Evolutionary conservation across 2,888 invertebrate genomes (phyloP).

Genomic region (Torymus aiolomorphi): DNA sequence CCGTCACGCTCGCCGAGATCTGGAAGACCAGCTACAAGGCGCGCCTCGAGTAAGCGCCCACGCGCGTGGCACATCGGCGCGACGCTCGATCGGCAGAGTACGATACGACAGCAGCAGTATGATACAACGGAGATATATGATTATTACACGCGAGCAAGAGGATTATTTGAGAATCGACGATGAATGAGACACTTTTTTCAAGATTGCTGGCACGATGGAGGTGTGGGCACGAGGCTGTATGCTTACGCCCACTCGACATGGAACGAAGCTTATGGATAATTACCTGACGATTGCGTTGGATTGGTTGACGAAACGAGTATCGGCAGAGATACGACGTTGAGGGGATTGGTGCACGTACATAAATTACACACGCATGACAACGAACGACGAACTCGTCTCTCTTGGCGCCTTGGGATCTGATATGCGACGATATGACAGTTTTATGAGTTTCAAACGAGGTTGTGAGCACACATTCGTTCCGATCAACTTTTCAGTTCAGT

Average conservation of each 20-base stretch:
- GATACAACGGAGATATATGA: not conserved
- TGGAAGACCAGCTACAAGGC: slow-evolving; percentile 98
- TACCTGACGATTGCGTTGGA: slow-evolving; percentile 8
- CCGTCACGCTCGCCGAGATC: slow-evolving; percentile 95
- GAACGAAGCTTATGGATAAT: not conserved
- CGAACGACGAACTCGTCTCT: slow-evolving; percentile 55
- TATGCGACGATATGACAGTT: not conserved
- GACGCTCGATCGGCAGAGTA: too few relatives aligned
- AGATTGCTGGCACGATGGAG: not conserved
- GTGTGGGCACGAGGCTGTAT: too few relatives aligned
- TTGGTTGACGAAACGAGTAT: slow-evolving; percentile 2
- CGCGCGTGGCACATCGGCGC: too few relatives aligned
- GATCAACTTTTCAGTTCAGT: slow-evolving; percentile 6
- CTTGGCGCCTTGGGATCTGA: slow-evolving; percentile 30
- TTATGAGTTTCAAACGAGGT: slow-evolving; percentile 33
- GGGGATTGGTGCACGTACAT: slow-evolving; percentile 7
- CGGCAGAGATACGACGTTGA: slow-evolving; percentile 13
- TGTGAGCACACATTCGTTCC: slow-evolving; percentile 28
- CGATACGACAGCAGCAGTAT: too few relatives aligned
- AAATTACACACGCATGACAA: slow-evolving; percentile 33
- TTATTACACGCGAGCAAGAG: too few relatives aligned
- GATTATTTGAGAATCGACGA: not conserved
- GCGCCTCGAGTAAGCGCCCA: slow-evolving; percentile 84
- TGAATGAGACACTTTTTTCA: not conserved
- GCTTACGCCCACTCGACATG: not conserved